Base-by-base conservation (phyloP, 2,113 vertebrate species). In the Apodemus sylvaticus region DNA sequence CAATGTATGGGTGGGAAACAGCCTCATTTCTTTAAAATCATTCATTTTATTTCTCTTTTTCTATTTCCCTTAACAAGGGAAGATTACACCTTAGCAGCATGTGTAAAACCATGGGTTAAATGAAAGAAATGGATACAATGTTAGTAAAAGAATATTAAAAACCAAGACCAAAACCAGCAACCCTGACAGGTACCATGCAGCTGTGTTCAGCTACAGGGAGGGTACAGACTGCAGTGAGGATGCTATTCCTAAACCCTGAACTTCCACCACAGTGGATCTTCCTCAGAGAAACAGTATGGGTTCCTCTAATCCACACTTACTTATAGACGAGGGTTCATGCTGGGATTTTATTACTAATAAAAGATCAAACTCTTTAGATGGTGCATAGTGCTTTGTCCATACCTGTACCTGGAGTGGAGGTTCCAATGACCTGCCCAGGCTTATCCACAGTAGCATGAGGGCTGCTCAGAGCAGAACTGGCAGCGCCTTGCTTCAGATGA, bases 371-470 rank as follows among this genome's bases (percentile, higher is more conserved):
- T 36, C 60, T 91, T 31, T 48, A 51, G 81, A 51, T 36, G 14
- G 10, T 9, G 42, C 90, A 64, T 26, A 62, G 0, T 45, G 71
- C 95, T 93, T 93, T 71, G 94, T 91, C 98, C 98, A 95, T 92
- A 98, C 99, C 98, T 95, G 99, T 98, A 83, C 98, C 98, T 3
- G 99, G 98, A 79, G 98, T 74, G 92, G 98, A 95, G 98, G 99
- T 98, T 98, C 99, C 98, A 85, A 99, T 98, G 86, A 99, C 98
- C 97, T 99, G 99, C 96, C 99, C 99, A 51, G 99, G 99, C 97
- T 99, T 99, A 98, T 99, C 99, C 95, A 99, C 98, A 93, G 99
- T 99, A 97, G 99, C 97, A 77, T 99, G 99, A 2, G 99, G 99
- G 90, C 99, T 99, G 98, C 97, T 99, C 95, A 99, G 98, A 83